Evolutionary conservation across 53 echinoderm and acorn worm genomes (phyloP), one percentile per base, ranked within the genome.

Genomic region (Crossaster papposus): DNA sequence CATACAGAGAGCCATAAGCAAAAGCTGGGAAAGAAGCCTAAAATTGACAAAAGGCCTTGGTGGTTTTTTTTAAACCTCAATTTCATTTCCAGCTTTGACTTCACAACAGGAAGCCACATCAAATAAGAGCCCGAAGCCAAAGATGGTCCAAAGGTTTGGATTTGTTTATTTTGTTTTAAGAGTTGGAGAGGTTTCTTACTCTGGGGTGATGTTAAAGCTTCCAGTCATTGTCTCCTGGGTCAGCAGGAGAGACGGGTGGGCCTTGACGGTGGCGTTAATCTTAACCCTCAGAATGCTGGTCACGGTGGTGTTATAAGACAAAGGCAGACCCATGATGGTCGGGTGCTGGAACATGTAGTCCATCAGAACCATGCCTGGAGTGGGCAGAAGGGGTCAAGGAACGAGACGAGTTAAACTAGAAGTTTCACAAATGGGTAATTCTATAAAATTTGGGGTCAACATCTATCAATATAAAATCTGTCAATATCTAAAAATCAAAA

Each of bases 281-380:
- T 80, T 86, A 13, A 90, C 8, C 17, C 86, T 64, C 81, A 93
- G 31, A 82, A 90, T 73, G 81, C 70, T 62, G 32, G 71, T 85
- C 37, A 85, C 36, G 70, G 93, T 90, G 36, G 90, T 81, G 80
- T 93, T 93, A 36, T 87, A 70, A 64, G 93, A 90, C 37, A 93
- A 77, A 28, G 93, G 93, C 53, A 90, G 32, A 81, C 93, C 93
- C 51, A 90, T 86, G 81, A 93, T 87, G 73, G 93, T 93, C 31
- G 93, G 90, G 86, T 86, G 64, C 24, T 93, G 86, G 0, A 58
- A 81, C 62, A 54, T 71, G 65, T 81, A 28, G 76, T 93, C 93
- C 55, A 93, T 75, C 68, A 87, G 88, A 22, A 93, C 64, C 81
- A 83, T 88, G 32, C 36, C 93, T 93, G 72, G 33, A 13, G 36